phyloP scores from a whole-genome alignment of 2,888 invertebrate genomes.

The Pachymerium ferrugineum region DNA sequence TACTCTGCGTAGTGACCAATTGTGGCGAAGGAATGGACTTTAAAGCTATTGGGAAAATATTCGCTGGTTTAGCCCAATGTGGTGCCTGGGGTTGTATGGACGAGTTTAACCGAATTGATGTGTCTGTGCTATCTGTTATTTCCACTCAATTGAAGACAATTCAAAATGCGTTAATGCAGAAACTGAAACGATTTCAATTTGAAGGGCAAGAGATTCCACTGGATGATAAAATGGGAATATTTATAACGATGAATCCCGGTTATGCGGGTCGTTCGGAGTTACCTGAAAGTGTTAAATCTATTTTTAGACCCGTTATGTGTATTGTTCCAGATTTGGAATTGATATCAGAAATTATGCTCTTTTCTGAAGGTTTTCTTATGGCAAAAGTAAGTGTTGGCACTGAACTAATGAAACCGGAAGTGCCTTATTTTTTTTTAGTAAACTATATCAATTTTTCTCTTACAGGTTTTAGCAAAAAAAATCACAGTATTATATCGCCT shows the following conservation, averaged over 20 bases:
- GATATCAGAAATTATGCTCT: slow-evolving; percentile 85
- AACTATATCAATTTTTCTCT: background rate
- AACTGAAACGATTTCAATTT: slow-evolving; percentile 69
- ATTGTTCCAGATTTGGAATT: slow-evolving; percentile 85
- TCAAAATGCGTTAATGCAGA: slow-evolving; percentile 70
- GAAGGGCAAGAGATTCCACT: slow-evolving; percentile 74
- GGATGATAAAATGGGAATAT: slow-evolving; percentile 82
- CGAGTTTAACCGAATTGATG: slow-evolving; percentile 88
- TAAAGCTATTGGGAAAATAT: slow-evolving; percentile 69
- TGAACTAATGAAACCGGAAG: background rate
- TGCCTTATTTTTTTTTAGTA: background rate
- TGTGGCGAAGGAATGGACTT: slow-evolving; percentile 93
- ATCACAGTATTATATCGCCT: slow-evolving; percentile 87
- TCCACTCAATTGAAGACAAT: slow-evolving; percentile 88
- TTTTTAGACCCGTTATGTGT: slow-evolving; percentile 87
- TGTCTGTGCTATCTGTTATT: slow-evolving; percentile 86
- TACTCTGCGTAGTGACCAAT: slow-evolving; percentile 59
- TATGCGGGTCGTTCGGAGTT: slow-evolving; percentile 87
- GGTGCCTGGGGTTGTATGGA: slow-evolving; percentile 97
- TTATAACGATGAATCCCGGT: slow-evolving; percentile 93
- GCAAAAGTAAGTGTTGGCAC: slow-evolving; percentile 61
- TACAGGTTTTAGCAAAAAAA: slow-evolving; percentile 73
- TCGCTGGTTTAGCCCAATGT: slow-evolving; percentile 73
- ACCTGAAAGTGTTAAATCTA: slow-evolving; percentile 84
- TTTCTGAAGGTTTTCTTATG: slow-evolving; percentile 84